phyloP scores from a whole-genome alignment of 1,140 invertebrate genomes.

The Aphidius gifuensis region DNA sequence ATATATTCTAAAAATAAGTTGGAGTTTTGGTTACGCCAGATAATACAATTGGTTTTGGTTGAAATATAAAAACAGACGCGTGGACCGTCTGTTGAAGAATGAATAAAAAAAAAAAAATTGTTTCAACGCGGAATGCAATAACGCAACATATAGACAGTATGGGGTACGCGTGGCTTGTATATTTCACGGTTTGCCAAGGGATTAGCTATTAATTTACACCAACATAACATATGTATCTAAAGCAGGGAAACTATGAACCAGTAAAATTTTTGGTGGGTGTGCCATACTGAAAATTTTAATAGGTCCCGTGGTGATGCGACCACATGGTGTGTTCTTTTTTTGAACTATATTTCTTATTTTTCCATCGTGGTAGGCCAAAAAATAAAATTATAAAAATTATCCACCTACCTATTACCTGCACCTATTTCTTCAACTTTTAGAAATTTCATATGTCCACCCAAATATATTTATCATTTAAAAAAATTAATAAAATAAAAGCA shows the following conservation, averaged over 20 bases:
- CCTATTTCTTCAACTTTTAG: background rate
- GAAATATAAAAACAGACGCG: conserved; percentile 30
- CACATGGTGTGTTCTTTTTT: conserved; percentile 37
- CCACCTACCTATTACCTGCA: conserved; percentile 2
- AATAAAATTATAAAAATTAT: background rate
- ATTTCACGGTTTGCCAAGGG: conserved; percentile 49
- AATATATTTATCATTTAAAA: too few relatives aligned
- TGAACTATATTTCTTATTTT: conserved; percentile 5
- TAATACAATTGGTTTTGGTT: conserved; percentile 39
- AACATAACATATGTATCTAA: conserved; percentile 22
- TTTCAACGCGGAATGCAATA: conserved; percentile 21
- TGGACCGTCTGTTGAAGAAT: conserved; percentile 45
- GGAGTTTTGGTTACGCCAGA: too few relatives aligned
- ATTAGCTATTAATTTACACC: conserved; percentile 50
- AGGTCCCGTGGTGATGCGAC: conserved; percentile 29
- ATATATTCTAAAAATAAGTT: too few relatives aligned
- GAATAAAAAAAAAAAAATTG: background rate
- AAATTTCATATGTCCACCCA: background rate
- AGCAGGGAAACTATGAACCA: conserved; percentile 17
- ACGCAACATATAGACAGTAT: background rate
- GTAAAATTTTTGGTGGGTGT: conserved; percentile 22
- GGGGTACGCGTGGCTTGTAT: conserved; percentile 35
- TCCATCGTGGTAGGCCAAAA: too few relatives aligned
- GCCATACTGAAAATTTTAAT: conserved; percentile 29
- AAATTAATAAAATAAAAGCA: too few relatives aligned